A percentile compares a stretch with the other conserved stretches of the same genome.
Conservation (phyloP, 2,113 vertebrate species). For the Actinemys pallida region DNA sequence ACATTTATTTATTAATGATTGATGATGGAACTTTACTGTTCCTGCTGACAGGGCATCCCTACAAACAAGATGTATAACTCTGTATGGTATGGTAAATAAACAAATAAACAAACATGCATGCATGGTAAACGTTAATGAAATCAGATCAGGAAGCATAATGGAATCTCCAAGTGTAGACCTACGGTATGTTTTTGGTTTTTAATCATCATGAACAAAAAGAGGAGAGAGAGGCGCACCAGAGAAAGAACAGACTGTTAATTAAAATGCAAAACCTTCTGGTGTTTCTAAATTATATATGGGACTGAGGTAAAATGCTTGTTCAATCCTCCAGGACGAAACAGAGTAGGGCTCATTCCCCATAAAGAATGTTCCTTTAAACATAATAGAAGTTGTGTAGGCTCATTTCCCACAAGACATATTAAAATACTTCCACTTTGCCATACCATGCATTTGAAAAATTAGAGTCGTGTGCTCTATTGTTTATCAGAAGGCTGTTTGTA, state of each 20-base stretch:
- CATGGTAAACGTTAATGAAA: slow-evolving; percentile 46
- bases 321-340: not conserved
- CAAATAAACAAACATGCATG: slow-evolving; percentile 60
- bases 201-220: slow-evolving; percentile 31
- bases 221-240: slow-evolving; percentile 10
- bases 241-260: slow-evolving; percentile 54
- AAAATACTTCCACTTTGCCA: not conserved
- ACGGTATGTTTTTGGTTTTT: slow-evolving; percentile 27
- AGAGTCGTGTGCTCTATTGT: not conserved
- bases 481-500: not conserved
- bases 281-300: slow-evolving; percentile 24
- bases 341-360: not conserved
- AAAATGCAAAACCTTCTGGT: slow-evolving; percentile 48
- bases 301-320: slow-evolving; percentile 1
- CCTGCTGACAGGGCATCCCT: slow-evolving; percentile 20
- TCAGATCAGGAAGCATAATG: slow-evolving; percentile 9
- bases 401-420: not conserved
- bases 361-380: slow-evolving; percentile 32
- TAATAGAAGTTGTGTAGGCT: not conserved
- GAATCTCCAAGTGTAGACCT: slow-evolving; percentile 10
- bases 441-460: not conserved
- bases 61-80: not conserved
- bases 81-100: slow-evolving; percentile 31
- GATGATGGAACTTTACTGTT: slow-evolving; percentile 25
- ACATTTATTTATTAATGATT: not conserved